Evolutionary conservation across 1,140 invertebrate genomes (phyloP).

Genomic region (Meteorus sp.): DNA sequence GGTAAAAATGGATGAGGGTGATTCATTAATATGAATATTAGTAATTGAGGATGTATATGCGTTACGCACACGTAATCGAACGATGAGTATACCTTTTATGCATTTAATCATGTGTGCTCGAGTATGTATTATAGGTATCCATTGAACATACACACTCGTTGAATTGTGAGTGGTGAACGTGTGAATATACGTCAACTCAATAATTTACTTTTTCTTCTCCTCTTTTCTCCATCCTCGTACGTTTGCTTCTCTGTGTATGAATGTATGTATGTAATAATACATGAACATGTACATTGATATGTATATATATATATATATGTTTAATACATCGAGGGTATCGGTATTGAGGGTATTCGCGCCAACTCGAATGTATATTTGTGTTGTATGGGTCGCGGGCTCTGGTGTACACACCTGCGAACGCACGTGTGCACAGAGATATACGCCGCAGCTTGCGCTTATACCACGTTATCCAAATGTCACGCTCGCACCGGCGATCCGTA

Average conservation of each 20-base stretch:
- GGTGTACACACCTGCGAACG: constrained; percentile 22
- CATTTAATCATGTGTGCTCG: constrained; percentile 14
- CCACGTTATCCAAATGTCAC: constrained; percentile 41
- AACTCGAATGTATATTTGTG: constrained; percentile 8
- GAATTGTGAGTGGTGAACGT: constrained; percentile 16
- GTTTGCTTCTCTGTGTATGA: neutral
- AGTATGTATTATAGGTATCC: too few species aligned
- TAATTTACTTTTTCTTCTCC: constrained; percentile 1
- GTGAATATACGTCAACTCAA: constrained; percentile 24
- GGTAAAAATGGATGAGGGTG: too few species aligned
- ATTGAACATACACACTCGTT: constrained; percentile 1
- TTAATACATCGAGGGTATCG: too few species aligned
- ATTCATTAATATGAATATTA: neutral
- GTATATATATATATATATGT: too few species aligned
- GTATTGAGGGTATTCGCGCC: neutral
- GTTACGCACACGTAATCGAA: neutral
- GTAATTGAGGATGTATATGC: neutral
- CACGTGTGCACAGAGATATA: constrained; percentile 21
- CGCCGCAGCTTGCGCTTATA: constrained; percentile 32
- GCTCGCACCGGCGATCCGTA: constrained; percentile 33
- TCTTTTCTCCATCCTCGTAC: neutral
- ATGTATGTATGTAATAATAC: neutral
- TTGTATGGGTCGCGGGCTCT: neutral
- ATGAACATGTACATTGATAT: neutral
- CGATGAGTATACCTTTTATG: constrained; percentile 5